Base-by-base conservation (phyloP, 37 sponge, comb jelly and placozoan species). In the Beroe ovata region DNA sequence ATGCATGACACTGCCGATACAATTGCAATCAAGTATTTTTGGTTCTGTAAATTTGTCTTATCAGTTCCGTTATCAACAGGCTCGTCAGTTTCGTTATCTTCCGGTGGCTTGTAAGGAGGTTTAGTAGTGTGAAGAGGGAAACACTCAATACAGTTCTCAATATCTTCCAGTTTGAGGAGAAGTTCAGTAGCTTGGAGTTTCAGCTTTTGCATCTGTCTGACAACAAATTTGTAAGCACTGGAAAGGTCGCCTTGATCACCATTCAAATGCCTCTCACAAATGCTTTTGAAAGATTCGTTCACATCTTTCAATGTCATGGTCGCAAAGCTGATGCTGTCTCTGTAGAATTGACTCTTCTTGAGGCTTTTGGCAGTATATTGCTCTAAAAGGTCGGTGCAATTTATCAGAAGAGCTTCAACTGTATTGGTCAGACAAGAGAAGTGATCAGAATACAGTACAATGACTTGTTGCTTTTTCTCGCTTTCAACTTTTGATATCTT, bases 1-100 rank as follows among this genome's bases (percentile, higher is more conserved):
- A 77, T 42, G 28, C 19, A 30, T 20, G 84, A 77, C 4, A 77
- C 54, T 22, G 54, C 47, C 11, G 84, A 77, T 1, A 77, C 84
- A 22, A 77, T 77, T 14, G 54, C 84, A 36, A 77, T 77, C 84
- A 77, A 26, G 84, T 39, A 42, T 25, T 77, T 42, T 29, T 77
- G 54, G 54, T 39, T 42, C 84, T 42, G 20, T 19, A 42, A n/a
- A 0, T 39, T 39, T 42, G 84, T 21, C 36, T 69, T 38, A 33
- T 69, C 71, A 16, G 36, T 36, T 66, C 34, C 69, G 16, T 66
- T 30, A 11, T 66, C 30, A 4, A 34, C 36, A 11, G 25, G 32
- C 16, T 66, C 69, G 32, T 66, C 63, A 8, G 23, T 21, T 20
- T 14, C 4, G 8, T 62, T 4, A 4, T 62, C 20, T 6, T 6